Evolutionary conservation across 2,113 vertebrate genomes (phyloP).

Genomic region (Phalacrocorax pelagicus): DNA sequence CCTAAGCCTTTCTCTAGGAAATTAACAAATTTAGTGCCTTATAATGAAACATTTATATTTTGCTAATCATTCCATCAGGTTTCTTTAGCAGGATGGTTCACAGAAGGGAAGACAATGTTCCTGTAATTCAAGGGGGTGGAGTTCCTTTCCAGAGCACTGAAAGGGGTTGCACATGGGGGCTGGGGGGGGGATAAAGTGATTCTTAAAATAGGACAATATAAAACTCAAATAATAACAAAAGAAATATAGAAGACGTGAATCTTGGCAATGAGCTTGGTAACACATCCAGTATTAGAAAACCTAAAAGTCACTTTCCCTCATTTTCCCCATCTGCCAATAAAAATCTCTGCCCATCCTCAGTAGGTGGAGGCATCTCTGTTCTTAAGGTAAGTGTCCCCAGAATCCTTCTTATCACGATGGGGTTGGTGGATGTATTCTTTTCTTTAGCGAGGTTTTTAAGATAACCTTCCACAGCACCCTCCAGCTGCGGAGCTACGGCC

Average conservation of each 20-base stretch:
- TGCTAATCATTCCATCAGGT: not conserved
- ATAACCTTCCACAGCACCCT: too few species aligned
- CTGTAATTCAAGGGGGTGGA: too few species aligned
- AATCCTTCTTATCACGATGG: not conserved
- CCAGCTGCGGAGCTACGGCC: too few species aligned
- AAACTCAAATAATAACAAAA: not conserved
- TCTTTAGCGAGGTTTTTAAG: not conserved
- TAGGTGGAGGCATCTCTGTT: not conserved
- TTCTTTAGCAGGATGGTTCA: not conserved
- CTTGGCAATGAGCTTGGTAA: not conserved
- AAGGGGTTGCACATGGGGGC: not conserved
- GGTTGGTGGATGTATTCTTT: not conserved
- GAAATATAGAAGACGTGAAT: not conserved
- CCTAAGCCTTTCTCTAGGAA: not conserved
- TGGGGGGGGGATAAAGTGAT: not conserved
- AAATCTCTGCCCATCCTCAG: too few species aligned
- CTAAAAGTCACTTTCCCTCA: accelerated
- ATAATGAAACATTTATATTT: not conserved
- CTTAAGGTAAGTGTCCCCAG: not conserved
- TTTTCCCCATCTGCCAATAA: not conserved
- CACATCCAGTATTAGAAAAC: not conserved
- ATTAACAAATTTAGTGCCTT: not conserved
- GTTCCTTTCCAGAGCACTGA: not conserved
- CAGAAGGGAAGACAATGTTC: not conserved
- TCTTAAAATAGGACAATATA: not conserved